Evolutionary conservation across 2,113 vertebrate species (phyloP), one percentile per base, ranked within the genome.

Genomic region (Chiloscyllium plagiosum): DNA sequence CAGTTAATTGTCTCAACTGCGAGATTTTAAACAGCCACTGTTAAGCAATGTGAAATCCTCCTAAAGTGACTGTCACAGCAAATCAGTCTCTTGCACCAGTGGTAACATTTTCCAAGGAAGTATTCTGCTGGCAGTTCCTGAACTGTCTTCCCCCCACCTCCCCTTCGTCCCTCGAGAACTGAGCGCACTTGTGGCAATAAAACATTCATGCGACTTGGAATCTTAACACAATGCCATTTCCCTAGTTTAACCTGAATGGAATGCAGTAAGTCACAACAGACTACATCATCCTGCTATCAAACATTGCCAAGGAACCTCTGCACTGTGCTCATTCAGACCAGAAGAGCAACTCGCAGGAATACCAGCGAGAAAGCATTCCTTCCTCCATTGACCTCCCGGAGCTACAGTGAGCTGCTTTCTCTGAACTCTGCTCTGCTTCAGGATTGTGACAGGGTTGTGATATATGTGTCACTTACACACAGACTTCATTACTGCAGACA

Each of bases 151-250:
- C 92, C 96, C 86, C 96, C 72, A 83, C 96, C 97, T 96, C 93
- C 96, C 96, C 96, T 70, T 97, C 80, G 52, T 96, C 97, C 97
- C 98, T 97, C 96, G 97, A 98, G 97, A 97, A 97, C 97, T 97
- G 97, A 97, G 97, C 97, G 97, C 97, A 97, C 98, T 97, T 97
- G 97, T 98, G 98, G 97, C 97, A 97, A 98, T 98, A 98, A 98
- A 98, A 98, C 98, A 98, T 98, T 98, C 97, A 98, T 98, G 98
- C 96, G 97, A 98, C 98, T 98, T 98, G 98, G 98, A 98, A 98
- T 98, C 98, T 98, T 98, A 98, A 98, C 98, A 98, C 98, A 98
- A 98, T 98, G 98, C 97, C 97, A 98, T 98, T 98, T 97, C 98
- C 98, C 97, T 98, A 98, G 97, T 97, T 98, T 98, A 98, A 98